Conservation (phyloP, 2,113 vertebrate species). For the Pelmatolapia mariae region DNA sequence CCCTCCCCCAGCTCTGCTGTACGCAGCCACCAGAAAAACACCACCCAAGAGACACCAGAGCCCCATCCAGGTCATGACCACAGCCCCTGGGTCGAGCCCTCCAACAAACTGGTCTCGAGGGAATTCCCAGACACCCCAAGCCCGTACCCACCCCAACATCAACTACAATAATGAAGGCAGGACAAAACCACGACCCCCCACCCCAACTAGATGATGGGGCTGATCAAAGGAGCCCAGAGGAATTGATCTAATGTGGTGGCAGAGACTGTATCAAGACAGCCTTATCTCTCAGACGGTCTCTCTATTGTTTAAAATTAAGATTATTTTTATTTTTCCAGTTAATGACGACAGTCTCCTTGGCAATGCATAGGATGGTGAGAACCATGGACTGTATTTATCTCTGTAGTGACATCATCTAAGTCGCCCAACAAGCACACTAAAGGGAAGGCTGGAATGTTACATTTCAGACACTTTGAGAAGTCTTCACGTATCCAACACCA, state of each 20-base stretch:
- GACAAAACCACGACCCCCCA: background rate
- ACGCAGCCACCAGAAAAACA: too few relatives aligned
- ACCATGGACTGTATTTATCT: background rate
- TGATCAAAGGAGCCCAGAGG: background rate
- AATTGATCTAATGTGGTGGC: background rate
- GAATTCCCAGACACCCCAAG: background rate
- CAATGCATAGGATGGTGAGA: background rate
- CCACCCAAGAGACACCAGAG: background rate
- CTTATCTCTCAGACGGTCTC: too few relatives aligned
- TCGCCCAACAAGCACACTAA: background rate
- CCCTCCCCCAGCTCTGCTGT: background rate
- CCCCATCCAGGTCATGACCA: background rate
- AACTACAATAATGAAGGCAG: background rate
- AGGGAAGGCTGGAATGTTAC: background rate
- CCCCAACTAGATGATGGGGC: background rate
- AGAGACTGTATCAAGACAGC: background rate
- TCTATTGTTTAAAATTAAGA: background rate
- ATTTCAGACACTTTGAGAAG: too few relatives aligned
- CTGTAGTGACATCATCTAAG: background rate
- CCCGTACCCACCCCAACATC: background rate
- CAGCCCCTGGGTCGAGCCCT: background rate
- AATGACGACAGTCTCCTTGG: background rate
- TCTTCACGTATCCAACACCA: background rate
- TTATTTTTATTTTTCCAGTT: background rate
- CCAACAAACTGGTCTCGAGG: background rate